Evolutionary conservation across 1,140 invertebrate species (phyloP).

Genomic region (Drosophila sp.): DNA sequence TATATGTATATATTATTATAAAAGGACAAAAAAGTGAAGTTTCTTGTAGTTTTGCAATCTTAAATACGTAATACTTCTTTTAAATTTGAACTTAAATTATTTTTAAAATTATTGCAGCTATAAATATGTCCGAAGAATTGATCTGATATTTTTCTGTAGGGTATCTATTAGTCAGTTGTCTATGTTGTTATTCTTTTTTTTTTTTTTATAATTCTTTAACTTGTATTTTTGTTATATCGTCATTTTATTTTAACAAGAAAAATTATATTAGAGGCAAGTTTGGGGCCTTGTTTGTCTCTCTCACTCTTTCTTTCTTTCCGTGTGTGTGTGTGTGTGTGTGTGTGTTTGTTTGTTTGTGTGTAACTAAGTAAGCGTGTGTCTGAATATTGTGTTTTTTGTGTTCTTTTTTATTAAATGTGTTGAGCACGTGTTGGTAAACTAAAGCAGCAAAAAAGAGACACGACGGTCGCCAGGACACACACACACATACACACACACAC

Average conservation of each 20-base stretch:
- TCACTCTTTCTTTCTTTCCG: conserved; percentile 3
- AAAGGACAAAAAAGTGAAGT: too few relatives aligned
- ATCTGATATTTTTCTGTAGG: neutral
- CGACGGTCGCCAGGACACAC: conserved; percentile 8
- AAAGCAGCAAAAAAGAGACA: conserved; percentile 40
- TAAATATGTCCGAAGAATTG: too few relatives aligned
- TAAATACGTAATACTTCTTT: too few relatives aligned
- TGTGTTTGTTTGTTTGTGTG: neutral
- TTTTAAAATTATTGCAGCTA: too few relatives aligned
- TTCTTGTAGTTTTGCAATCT: too few relatives aligned
- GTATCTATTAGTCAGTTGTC: conserved; percentile 32
- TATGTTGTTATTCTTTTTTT: too few relatives aligned
- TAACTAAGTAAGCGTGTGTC: neutral
- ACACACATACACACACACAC: conserved; percentile 27
- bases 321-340: too few relatives aligned
- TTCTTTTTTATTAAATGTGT: conserved; percentile 75
- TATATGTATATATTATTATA: too few relatives aligned
- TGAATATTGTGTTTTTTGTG: conserved; percentile 30
- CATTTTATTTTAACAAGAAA: conserved; percentile 81
- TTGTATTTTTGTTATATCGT: conserved; percentile 57
- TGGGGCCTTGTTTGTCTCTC: conserved; percentile 65
- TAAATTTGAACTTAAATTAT: neutral
- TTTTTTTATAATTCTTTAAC: conserved; percentile 60
- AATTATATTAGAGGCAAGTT: conserved; percentile 76
- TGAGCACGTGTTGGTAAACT: conserved; percentile 80